Evolutionary conservation across 2,113 vertebrate species (phyloP).

Genomic region (Hippopotamus amphibius): DNA sequence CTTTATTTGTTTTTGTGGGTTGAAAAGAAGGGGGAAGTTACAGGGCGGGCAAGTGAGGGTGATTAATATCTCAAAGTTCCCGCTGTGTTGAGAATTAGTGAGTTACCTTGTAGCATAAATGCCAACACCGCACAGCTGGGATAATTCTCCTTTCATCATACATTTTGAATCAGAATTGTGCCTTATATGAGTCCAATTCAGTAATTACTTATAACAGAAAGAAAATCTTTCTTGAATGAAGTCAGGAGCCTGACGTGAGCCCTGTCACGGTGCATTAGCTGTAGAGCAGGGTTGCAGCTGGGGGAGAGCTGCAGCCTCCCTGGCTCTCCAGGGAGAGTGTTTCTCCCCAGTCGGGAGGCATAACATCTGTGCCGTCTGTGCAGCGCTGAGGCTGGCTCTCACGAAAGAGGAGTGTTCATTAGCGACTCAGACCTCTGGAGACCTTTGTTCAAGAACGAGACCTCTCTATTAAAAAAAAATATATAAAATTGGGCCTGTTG

Average conservation of each 20-base stretch:
- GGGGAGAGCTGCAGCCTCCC: background rate
- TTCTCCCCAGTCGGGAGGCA: background rate
- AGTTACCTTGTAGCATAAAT: background rate
- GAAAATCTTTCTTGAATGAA: background rate
- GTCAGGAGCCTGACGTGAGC: background rate
- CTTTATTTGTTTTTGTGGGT: background rate
- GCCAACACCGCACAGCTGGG: background rate
- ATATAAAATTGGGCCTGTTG: background rate
- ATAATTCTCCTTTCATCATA: background rate
- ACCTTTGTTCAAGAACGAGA: background rate
- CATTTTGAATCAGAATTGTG: constrained; percentile 22
- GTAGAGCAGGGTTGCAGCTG: background rate
- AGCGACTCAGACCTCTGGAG: background rate
- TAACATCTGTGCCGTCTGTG: background rate
- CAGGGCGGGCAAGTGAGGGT: background rate
- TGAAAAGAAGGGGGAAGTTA: constrained; percentile 35
- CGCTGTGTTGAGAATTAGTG: background rate
- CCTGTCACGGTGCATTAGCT: background rate
- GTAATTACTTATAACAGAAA: background rate
- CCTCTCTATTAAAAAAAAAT: background rate
- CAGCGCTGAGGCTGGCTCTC: background rate
- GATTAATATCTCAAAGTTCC: background rate
- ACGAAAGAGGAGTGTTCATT: background rate
- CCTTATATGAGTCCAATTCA: background rate
- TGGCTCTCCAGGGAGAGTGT: background rate